phyloP scores from a whole-genome alignment of 1,140 invertebrate genomes.

The Leguminivora glycinivorella region DNA sequence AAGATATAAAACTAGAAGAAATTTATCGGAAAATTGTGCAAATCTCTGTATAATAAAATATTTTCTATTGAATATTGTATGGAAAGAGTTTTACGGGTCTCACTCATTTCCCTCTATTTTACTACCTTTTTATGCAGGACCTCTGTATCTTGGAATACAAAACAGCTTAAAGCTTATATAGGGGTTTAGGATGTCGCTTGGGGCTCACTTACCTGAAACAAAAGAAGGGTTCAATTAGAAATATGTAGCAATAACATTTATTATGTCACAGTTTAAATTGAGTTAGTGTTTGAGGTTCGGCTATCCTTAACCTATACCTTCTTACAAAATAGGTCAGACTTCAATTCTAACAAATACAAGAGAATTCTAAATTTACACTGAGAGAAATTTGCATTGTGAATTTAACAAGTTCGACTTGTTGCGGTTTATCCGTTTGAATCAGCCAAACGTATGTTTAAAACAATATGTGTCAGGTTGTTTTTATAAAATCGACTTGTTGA shows the following conservation, averaged over 20 bases:
- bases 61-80: slow-evolving; percentile 75
- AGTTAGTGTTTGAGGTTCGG: background rate
- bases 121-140: slow-evolving; percentile 63
- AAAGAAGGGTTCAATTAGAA: slow-evolving; percentile 30
- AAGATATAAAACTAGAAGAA: slow-evolving; percentile 70
- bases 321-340: too few species aligned
- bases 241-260: background rate
- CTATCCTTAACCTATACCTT: too few species aligned
- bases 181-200: slow-evolving; percentile 17
- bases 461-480: too few species aligned
- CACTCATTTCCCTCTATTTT: slow-evolving; percentile 70
- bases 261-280: background rate
- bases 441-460: too few species aligned
- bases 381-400: too few species aligned
- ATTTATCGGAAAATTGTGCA: slow-evolving; percentile 75
- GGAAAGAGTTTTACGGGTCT: slow-evolving; percentile 67
- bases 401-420: too few species aligned
- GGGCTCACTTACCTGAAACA: slow-evolving; percentile 42
- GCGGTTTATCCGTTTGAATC: too few species aligned
- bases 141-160: slow-evolving; percentile 44
- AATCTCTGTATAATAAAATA: slow-evolving; percentile 76
- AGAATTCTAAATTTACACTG: too few species aligned
- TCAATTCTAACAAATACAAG: too few species aligned
- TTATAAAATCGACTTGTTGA: too few species aligned
- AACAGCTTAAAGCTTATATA: slow-evolving; percentile 37